Conservation (phyloP, 2,888 invertebrate species). For the Sinhomidia bicolor region DNA sequence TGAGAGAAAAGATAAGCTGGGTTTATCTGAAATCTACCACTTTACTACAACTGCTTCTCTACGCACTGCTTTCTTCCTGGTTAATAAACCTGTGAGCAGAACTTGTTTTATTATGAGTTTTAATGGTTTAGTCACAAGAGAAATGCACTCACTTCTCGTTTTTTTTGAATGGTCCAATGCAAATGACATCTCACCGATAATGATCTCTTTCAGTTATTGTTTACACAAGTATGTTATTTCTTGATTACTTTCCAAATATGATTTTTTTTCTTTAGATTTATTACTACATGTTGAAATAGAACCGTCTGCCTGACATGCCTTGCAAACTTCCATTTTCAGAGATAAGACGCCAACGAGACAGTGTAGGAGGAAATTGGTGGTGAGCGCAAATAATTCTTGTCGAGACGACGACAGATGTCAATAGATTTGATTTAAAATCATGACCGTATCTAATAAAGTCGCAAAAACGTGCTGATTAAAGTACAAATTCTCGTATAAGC, state of each 20-base stretch:
- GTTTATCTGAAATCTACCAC: not conserved
- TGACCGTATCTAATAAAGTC: constrained; percentile 6
- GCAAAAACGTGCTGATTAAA: not conserved
- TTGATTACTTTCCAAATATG: constrained; percentile 33
- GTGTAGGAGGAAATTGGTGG: not conserved
- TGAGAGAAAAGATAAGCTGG: not conserved
- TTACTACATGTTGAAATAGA: constrained; percentile 6
- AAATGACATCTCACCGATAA: constrained; percentile 12
- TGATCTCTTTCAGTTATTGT: constrained; percentile 28
- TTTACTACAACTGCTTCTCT: not conserved
- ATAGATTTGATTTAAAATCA: constrained; percentile 18
- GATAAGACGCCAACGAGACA: not conserved
- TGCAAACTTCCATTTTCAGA: constrained; percentile 6
- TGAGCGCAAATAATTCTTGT: not conserved
- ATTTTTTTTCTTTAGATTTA: not conserved
- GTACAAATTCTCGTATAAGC: not conserved
- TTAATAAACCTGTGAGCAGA: constrained; percentile 11
- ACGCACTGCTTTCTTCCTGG: not conserved
- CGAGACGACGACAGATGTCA: constrained; percentile 15
- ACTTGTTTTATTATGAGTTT: not conserved
- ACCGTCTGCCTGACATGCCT: not conserved
- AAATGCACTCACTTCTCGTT: not conserved
- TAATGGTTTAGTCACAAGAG: not conserved
- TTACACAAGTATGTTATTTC: constrained; percentile 19
- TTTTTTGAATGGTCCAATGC: constrained; percentile 10